Percentiles rank a stretch among this genome's conserved stretches.
phyloP scores from a whole-genome alignment of 2,113 vertebrate species.

The Camelus bactrianus region DNA sequence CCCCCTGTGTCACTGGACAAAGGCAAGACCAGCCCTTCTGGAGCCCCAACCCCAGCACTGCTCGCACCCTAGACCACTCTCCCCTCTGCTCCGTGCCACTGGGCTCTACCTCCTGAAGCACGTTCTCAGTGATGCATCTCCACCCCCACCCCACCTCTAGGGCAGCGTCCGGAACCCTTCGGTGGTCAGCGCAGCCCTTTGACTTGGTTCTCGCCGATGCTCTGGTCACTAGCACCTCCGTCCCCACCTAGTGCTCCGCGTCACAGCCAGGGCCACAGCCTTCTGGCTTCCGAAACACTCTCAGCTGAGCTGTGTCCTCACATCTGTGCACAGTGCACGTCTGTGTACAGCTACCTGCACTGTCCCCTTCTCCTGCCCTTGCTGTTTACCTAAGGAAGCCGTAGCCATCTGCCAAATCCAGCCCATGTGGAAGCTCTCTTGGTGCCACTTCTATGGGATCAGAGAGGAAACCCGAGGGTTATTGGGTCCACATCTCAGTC shows the following conservation, averaged over 20 bases:
- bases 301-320: neutral
- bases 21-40: fast-evolving
- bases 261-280: fast-evolving
- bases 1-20: fast-evolving
- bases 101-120: neutral
- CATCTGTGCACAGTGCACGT: neutral
- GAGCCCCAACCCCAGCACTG: fast-evolving
- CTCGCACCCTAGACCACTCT: fast-evolving
- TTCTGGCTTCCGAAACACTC: neutral
- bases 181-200: fast-evolving
- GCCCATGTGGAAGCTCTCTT: neutral
- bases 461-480: neutral
- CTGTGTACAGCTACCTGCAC: neutral
- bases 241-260: fast-evolving
- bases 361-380: neutral
- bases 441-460: fast-evolving
- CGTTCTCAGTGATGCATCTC: fast-evolving
- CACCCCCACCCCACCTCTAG: neutral
- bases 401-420: neutral
- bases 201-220: neutral
- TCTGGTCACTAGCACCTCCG: fast-evolving
- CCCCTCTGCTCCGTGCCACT: fast-evolving
- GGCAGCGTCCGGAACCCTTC: no score
- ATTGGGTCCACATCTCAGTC: neutral
- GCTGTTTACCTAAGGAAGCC: neutral